Percentiles rank a stretch among this genome's conserved stretches.
Evolutionary conservation across 1,140 invertebrate species (phyloP).

Genomic region (Cotesia glomerata): DNA sequence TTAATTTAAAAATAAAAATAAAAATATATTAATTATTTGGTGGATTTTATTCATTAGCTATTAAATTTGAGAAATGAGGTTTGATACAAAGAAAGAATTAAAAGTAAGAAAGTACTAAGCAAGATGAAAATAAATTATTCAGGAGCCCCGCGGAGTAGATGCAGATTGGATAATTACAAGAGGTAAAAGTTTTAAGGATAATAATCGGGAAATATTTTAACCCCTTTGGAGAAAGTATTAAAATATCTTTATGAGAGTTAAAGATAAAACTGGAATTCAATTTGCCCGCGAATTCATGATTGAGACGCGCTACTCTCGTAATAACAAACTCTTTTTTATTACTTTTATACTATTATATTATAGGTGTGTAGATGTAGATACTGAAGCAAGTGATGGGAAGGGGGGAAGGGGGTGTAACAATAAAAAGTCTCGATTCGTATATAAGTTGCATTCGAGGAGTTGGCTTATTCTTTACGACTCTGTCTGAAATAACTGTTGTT

Average conservation of each 20-base stretch:
- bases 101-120: too few species aligned
- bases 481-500: slow-evolving; percentile 29
- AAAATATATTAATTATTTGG: too few species aligned
- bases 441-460: slow-evolving; percentile 25
- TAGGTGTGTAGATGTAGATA: not conserved
- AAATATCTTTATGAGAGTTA: not conserved
- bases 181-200: too few species aligned
- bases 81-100: too few species aligned
- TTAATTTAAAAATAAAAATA: too few species aligned
- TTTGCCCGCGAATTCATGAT: slow-evolving; percentile 14
- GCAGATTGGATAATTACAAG: too few species aligned
- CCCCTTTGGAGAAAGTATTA: not conserved
- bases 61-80: too few species aligned
- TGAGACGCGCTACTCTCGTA: not conserved
- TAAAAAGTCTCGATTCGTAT: slow-evolving; percentile 14
- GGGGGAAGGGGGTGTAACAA: slow-evolving; percentile 8
- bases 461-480: slow-evolving; percentile 25
- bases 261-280: slow-evolving; percentile 21
- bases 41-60: too few species aligned
- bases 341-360: not conserved
- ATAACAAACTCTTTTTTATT: slow-evolving; percentile 24
- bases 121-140: too few species aligned
- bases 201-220: not conserved
- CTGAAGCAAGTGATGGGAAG: too few species aligned
- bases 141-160: too few species aligned